phyloP scores from a whole-genome alignment of 2,797 vertebrate genomes.

The Falco columbarius region DNA sequence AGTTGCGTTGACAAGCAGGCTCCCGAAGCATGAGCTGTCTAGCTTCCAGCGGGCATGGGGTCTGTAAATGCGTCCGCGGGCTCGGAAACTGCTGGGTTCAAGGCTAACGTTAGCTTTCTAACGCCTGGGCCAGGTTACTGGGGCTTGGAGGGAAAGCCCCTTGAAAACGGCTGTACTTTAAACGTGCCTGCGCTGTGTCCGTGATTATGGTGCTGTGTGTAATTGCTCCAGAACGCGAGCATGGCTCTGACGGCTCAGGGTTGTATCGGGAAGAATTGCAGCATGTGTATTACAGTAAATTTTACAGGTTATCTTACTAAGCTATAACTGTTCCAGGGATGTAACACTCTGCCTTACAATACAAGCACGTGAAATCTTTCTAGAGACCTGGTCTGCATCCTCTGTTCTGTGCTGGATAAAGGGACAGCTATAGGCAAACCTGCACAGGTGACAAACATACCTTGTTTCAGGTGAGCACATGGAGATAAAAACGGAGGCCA shows the following conservation, averaged over 20 bases:
- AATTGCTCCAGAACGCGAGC: not conserved
- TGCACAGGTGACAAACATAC: not conserved
- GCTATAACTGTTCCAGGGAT: not conserved
- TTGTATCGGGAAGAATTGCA: not conserved
- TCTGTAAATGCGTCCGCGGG: not conserved
- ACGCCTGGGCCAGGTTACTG: fast-evolving
- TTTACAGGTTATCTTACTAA: not conserved
- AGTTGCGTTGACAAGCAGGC: not conserved
- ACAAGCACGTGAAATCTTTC: not conserved
- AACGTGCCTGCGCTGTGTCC: not conserved
- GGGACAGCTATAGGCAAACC: not conserved
- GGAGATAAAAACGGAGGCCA: not conserved
- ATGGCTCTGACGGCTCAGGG: not conserved
- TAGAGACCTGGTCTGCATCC: not conserved
- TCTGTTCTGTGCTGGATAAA: not conserved
- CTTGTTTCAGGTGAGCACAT: not conserved
- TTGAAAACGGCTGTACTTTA: not conserved
- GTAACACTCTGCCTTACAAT: not conserved
- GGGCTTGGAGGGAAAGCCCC: not conserved
- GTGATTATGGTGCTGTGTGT: not conserved
- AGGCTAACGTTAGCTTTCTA: not conserved
- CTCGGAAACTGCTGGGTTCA: not conserved
- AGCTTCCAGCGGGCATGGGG: fast-evolving
- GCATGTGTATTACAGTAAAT: not conserved
- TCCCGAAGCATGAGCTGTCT: not conserved